These are phyloP conservation scores for Ammodytes marinus DNA, from an alignment of 2,113 vertebrate genomes.

Conservation along the genomic window DNA sequence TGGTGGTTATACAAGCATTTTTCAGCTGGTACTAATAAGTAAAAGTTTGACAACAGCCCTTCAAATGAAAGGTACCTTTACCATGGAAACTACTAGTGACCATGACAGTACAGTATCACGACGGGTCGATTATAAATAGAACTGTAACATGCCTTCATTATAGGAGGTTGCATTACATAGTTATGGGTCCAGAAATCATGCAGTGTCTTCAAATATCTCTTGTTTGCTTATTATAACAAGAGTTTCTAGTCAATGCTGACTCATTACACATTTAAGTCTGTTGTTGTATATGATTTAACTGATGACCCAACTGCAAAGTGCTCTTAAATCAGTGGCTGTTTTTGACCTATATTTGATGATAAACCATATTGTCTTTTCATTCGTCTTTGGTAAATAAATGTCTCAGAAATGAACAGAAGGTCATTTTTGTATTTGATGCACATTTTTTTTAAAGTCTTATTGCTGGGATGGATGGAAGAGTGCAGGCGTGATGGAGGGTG, in stretches of 20 bases:
- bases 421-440: constrained; percentile 5
- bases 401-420: constrained; percentile 14
- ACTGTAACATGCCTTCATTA: too few relatives aligned
- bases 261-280: not conserved
- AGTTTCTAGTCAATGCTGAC: not conserved
- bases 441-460: not conserved
- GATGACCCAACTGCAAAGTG: constrained; percentile 9
- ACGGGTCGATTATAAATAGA: too few relatives aligned
- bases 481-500: constrained; percentile 78
- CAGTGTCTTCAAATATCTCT: not conserved
- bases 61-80: not conserved
- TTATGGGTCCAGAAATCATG: not conserved
- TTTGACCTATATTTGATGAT: constrained; percentile 14
- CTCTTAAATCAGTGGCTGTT: constrained; percentile 12
- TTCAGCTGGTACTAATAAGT: not conserved
- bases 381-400: constrained; percentile 48
- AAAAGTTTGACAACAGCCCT: not conserved
- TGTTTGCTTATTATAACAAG: not conserved
- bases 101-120: not conserved
- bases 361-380: constrained; percentile 31
- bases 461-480: constrained; percentile 16
- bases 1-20: not conserved
- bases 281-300: constrained; percentile 7
- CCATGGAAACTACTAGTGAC: not conserved
- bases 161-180: too few relatives aligned